Percentiles rank a stretch among this genome's conserved stretches.
Conservation (phyloP, 1,140 invertebrate species). For the Zaprionus vittiger region DNA sequence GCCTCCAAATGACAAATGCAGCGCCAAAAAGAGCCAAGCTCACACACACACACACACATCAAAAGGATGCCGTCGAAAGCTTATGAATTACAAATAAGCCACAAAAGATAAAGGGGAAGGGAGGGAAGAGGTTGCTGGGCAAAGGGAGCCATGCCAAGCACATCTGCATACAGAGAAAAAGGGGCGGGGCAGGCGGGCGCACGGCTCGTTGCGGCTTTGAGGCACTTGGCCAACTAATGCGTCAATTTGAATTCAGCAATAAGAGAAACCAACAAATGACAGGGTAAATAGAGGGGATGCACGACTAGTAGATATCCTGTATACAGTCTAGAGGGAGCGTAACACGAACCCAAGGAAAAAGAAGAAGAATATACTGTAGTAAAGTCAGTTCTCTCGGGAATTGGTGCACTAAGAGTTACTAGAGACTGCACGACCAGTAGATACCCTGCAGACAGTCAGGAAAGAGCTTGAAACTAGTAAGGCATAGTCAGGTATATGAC, state of each 20-base stretch:
- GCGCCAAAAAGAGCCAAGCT: conserved; percentile 45
- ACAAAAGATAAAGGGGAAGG: not conserved
- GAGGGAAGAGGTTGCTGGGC: conserved; percentile 7
- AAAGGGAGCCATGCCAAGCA: conserved; percentile 54
- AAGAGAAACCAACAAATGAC: not conserved
- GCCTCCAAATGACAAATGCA: conserved; percentile 78
- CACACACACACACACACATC: conserved; percentile 28
- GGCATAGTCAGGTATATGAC: too few species aligned
- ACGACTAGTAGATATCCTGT: not conserved
- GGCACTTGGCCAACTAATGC: conserved; percentile 75
- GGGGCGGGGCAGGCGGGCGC: conserved; percentile 28
- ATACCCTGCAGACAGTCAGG: not conserved
- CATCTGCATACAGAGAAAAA: conserved; percentile 61
- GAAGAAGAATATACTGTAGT: not conserved
- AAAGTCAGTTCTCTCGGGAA: too few species aligned
- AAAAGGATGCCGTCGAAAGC: conserved; percentile 70
- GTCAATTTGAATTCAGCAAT: conserved; percentile 76
- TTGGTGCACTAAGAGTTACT: too few species aligned
- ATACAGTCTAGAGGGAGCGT: not conserved
- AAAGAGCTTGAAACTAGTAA: too few species aligned
- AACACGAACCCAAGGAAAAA: too few species aligned
- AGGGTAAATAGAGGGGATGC: not conserved
- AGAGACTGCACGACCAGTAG: not conserved
- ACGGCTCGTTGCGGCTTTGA: conserved; percentile 57
- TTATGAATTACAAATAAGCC: conserved; percentile 79